Conservation (phyloP, 2,797 vertebrate species). For the Gouania willdenowi region DNA sequence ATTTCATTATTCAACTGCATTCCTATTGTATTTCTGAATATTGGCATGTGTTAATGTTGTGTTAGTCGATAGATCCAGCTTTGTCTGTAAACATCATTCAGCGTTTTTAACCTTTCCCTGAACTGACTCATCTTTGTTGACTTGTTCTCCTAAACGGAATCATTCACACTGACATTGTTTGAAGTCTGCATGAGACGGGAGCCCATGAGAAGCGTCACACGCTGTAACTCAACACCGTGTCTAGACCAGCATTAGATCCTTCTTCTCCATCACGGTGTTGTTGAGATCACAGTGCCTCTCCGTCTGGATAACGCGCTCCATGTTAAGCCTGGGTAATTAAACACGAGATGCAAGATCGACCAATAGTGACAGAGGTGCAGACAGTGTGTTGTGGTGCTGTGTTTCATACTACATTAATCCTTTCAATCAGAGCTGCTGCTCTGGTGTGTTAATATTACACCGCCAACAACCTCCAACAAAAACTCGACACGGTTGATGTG, state of each 20-base stretch:
- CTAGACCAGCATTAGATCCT: conserved; percentile 30
- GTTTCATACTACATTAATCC: conserved; percentile 30
- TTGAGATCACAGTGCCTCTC: conserved; percentile 41
- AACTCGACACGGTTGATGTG: conserved; percentile 17
- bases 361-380: conserved; percentile 23
- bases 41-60: background rate
- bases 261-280: conserved; percentile 35
- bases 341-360: conserved; percentile 12
- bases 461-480: conserved; percentile 7
- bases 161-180: conserved; percentile 37
- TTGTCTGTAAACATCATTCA: background rate
- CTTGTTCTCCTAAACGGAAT: conserved; percentile 23
- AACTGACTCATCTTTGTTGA: conserved; percentile 6
- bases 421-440: conserved; percentile 17
- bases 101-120: background rate
- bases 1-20: too few relatives aligned
- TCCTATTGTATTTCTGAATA: too few relatives aligned
- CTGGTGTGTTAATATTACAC: conserved; percentile 21
- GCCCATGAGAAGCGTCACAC: conserved; percentile 23
- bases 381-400: background rate
- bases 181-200: conserved; percentile 18
- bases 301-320: conserved; percentile 22
- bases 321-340: conserved; percentile 43
- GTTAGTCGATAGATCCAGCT: too few relatives aligned
- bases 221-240: conserved; percentile 29